These are phyloP conservation scores for Thysanoteuthis rhombus DNA, from an alignment of 2,888 invertebrate genomes.

Conservation along the genomic window DNA sequence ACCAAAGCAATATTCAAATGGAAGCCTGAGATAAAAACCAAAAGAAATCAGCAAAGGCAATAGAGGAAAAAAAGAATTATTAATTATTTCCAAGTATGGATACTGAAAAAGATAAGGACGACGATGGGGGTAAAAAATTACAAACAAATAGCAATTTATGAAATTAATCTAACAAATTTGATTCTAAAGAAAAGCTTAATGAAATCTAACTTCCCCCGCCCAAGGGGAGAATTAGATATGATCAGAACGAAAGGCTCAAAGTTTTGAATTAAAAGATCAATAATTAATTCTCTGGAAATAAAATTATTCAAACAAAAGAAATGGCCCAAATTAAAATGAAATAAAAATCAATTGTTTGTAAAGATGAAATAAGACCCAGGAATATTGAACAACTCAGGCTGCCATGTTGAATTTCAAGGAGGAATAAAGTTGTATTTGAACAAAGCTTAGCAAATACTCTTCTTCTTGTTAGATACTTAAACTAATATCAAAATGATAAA, in stretches of 20 bases:
- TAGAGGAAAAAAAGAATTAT: background rate
- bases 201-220: background rate
- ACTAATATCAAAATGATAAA: background rate
- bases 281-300: background rate
- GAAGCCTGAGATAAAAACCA: background rate
- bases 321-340: background rate
- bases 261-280: slow-evolving; percentile 12
- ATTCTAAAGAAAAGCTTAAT: background rate
- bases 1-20: background rate
- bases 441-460: background rate
- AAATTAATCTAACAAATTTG: background rate
- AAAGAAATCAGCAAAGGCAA: background rate
- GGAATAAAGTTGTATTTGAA: background rate
- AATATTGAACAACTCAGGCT: background rate
- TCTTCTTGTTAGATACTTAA: background rate
- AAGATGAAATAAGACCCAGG: background rate
- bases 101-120: background rate
- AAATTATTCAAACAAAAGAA: slow-evolving; percentile 12
- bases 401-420: background rate
- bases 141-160: background rate
- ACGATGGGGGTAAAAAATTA: background rate
- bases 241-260: background rate
- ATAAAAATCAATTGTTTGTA: background rate
- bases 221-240: background rate
- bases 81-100: background rate